Base-by-base conservation (phyloP, 2,888 invertebrate genomes). In the Byasa hedistus region DNA sequence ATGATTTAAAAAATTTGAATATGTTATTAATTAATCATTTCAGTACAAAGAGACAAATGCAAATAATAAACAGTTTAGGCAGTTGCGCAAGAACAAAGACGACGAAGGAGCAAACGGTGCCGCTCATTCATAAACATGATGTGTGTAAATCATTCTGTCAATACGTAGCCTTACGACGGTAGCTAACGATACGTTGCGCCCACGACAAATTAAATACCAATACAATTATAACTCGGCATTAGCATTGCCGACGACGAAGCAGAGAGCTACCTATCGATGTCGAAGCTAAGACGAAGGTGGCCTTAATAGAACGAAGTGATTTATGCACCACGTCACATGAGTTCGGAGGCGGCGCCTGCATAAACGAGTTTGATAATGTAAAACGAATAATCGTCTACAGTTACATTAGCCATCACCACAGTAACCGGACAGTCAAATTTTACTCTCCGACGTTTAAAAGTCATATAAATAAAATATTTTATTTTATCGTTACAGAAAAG, bases 131-230 rank as follows among this genome's bases (percentile, higher is more conserved):
- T 61, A 65, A 32, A 61, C 36, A 61, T 48, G 15, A 56, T 32
- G 57, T 32, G 27, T 62, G 60, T 69, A 64, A 64, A 64, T 65
- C 39, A 62, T 64, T 66, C 58, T 64, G 65, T 66, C 69, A 48
- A 60, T 67, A 63, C 75, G 72, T 72, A 68, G 74, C 72, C 79
- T 84, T 84, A 84, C 85, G 84, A 84, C 85, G 84, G 80, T 76
- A 76, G 81, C 79, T 77, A 77, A 79, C 72, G 72, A 77, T 81
- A 78, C 78, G 70, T 66, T 61, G n/a, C 80, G 69, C 86, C 88
- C 79, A 87, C 89, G 76, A 76, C 69, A 77, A 83, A 84, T 85
- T 81, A 83, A 80, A 76, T 77, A 76, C 72, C 79, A 76, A 82
- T 83, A 80, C 80, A 76, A 83, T 84, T 79, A 71, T 73, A 71